Conservation (phyloP, 2,888 invertebrate genomes). For the Spodoptera picta region DNA sequence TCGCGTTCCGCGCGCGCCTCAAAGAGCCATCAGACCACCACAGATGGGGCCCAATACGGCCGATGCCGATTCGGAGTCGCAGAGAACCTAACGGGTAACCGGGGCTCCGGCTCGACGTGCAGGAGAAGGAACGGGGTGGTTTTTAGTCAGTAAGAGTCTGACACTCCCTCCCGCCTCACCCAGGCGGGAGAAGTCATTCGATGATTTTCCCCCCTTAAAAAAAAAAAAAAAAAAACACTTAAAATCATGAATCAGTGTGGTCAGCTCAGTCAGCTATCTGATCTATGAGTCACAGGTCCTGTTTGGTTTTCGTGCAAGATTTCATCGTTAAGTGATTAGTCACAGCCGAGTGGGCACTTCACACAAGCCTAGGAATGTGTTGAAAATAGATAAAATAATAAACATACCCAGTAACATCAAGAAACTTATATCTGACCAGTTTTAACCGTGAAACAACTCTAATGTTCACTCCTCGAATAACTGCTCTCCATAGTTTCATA, state of each 20-base stretch:
- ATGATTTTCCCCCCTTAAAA: too few species aligned
- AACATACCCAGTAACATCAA: constrained; percentile 23
- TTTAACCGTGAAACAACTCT: constrained; percentile 14
- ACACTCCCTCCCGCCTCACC: too few species aligned
- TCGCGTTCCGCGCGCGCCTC: too few species aligned
- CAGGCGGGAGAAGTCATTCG: too few species aligned
- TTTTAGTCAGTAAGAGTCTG: too few species aligned
- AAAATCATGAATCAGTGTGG: constrained; percentile 51
- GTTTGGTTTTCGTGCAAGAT: constrained; percentile 61
- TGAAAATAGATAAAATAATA: constrained; percentile 54
- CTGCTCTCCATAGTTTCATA: constrained; percentile 18
- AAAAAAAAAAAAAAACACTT: too few species aligned
- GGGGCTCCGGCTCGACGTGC: too few species aligned
- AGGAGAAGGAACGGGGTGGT: too few species aligned
- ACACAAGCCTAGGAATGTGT: constrained; percentile 53
- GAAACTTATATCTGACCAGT: constrained; percentile 31
- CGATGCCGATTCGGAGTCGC: too few species aligned
- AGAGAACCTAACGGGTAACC: too few species aligned
- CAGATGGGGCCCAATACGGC: too few species aligned
- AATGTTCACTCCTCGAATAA: constrained; percentile 18
- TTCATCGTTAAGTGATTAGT: constrained; percentile 67
- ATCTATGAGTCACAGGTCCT: constrained; percentile 65
- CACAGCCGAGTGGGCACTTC: constrained; percentile 52
- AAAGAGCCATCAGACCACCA: too few species aligned
- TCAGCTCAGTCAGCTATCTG: constrained; percentile 56